These are phyloP conservation scores for Trichomalopsis sarcophagae DNA, from an alignment of 1,140 invertebrate genomes.

Conservation along the genomic window DNA sequence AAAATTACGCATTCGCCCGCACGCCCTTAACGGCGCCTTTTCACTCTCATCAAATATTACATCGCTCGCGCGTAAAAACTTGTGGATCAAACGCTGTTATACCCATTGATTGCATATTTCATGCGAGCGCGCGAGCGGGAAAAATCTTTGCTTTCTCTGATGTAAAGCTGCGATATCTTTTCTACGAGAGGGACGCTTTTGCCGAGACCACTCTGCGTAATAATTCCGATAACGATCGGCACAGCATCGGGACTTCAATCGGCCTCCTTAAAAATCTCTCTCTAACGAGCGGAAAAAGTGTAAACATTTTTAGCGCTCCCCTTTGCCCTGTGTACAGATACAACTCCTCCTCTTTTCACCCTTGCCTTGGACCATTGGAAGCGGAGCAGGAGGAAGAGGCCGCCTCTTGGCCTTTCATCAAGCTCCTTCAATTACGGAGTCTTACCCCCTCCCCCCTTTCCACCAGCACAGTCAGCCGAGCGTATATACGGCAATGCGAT, in stretches of 20 bases:
- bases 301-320: neutral
- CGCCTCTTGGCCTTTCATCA: neutral
- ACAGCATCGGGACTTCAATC: no score
- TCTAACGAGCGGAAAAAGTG: neutral
- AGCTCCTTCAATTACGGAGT: conserved; percentile 6
- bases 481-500: conserved; percentile 1
- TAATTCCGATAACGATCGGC: no score
- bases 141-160: neutral
- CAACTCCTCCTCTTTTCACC: neutral
- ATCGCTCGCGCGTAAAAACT: conserved; percentile 6
- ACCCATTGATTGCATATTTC: conserved; percentile 20
- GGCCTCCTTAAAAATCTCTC: neutral
- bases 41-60: conserved; percentile 28
- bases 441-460: neutral
- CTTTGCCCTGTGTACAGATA: neutral
- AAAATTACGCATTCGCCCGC: conserved; percentile 42
- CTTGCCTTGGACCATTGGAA: neutral
- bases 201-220: no score
- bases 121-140: no score
- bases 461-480: neutral
- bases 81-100: neutral
- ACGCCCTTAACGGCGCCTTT: neutral
- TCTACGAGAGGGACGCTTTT: no score
- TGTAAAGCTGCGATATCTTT: no score
- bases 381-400: neutral